phyloP scores from a whole-genome alignment of 1,140 invertebrate genomes.

The Drosophila seguyi region DNA sequence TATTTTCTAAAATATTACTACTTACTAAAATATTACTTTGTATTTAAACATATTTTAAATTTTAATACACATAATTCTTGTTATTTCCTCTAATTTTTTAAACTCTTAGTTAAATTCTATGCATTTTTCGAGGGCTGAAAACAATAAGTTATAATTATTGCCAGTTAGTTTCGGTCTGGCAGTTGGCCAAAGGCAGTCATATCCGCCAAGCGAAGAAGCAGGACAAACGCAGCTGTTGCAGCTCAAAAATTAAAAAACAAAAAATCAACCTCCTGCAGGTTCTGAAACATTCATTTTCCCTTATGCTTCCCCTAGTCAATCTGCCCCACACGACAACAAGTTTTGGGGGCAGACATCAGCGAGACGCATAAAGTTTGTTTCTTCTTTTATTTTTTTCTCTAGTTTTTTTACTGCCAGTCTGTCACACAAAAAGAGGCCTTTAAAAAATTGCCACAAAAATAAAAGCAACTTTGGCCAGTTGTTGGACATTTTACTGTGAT shows the following conservation, averaged over 20 bases:
- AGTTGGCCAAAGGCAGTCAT: conserved; percentile 51
- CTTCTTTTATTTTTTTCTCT: conserved; percentile 6
- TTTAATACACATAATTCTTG: not conserved
- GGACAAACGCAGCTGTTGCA: conserved; percentile 49
- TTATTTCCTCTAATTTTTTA: not conserved
- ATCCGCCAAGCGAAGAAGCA: conserved; percentile 19
- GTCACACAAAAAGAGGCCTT: conserved; percentile 31
- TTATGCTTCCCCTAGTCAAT: conserved; percentile 2
- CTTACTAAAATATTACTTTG: too few relatives aligned
- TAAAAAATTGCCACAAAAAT: conserved; percentile 36
- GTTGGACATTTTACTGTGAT: conserved; percentile 29
- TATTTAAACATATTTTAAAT: not conserved
- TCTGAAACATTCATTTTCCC: conserved; percentile 13
- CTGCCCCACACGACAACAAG: conserved; percentile 21
- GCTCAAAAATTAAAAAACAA: conserved; percentile 19
- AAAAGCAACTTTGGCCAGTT: conserved; percentile 38
- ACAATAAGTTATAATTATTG: conserved; percentile 72
- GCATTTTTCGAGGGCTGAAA: not conserved
- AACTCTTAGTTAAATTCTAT: not conserved
- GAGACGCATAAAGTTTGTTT: conserved; percentile 43
- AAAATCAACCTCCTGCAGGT: conserved; percentile 23
- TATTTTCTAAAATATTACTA: too few relatives aligned
- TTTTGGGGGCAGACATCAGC: conserved; percentile 48
- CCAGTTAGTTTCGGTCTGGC: conserved; percentile 56
- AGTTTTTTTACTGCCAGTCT: conserved; percentile 39